A percentile compares a stretch with the other conserved stretches of the same genome.
Conservation (phyloP, 2,888 invertebrate species). For the Tetanocera ferruginea region DNA sequence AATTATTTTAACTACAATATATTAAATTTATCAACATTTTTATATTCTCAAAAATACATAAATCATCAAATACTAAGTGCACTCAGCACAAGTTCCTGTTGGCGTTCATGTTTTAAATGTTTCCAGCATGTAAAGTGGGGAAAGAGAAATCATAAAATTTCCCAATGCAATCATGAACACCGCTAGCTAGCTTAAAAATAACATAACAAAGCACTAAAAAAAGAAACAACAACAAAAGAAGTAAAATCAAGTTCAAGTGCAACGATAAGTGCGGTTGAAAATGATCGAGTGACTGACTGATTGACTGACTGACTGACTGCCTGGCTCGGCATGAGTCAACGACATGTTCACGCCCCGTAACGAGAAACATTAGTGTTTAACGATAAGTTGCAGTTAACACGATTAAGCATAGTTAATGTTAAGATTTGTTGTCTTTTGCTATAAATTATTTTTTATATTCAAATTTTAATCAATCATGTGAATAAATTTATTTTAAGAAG, state of each 20-base stretch:
- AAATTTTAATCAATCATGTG: no score
- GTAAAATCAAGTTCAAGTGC: background rate
- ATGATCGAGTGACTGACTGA: background rate
- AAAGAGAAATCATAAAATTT: background rate
- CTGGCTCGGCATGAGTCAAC: background rate
- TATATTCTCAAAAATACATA: no score
- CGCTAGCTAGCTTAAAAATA: background rate
- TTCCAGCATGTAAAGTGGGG: background rate
- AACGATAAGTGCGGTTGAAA: background rate
- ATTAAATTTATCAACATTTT: no score
- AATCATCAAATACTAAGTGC: no score
- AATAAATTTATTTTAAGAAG: no score
- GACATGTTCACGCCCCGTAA: background rate
- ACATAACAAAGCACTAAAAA: background rate
- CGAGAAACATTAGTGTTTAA: background rate
- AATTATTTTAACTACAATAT: no score
- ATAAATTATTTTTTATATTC: background rate
- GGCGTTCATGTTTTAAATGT: background rate
- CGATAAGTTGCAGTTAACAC: background rate
- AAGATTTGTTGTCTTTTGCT: background rate
- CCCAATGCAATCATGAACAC: constrained; percentile 23
- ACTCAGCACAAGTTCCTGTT: no score
- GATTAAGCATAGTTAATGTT: background rate
- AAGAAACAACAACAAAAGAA: background rate
- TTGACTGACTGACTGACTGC: background rate